Evolutionary conservation across 2,797 vertebrate genomes (phyloP).

Genomic region (Coracias cyanogaster): DNA sequence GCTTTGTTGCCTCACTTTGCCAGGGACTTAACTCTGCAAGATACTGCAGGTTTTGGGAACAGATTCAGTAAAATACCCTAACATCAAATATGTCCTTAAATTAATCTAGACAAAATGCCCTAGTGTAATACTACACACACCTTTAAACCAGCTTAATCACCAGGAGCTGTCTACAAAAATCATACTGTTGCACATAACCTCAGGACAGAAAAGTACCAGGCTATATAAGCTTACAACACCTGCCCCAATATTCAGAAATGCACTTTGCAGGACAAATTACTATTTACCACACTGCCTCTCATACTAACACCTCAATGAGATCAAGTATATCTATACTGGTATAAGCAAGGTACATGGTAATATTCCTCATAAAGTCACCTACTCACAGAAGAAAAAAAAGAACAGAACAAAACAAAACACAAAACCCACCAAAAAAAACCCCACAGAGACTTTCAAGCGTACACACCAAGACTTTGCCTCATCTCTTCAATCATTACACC

Average conservation of each 20-base stretch:
- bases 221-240: neutral
- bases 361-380: neutral
- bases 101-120: neutral
- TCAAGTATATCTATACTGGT: neutral
- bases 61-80: neutral
- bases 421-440: neutral
- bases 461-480: neutral
- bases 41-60: fast-evolving
- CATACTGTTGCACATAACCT: neutral
- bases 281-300: neutral
- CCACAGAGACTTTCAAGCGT: neutral
- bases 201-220: neutral
- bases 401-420: neutral
- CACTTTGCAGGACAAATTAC: neutral
- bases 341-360: fast-evolving
- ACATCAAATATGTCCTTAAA: neutral
- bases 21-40: neutral
- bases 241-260: neutral
- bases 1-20: neutral
- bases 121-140: neutral
- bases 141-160: neutral
- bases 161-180: neutral
- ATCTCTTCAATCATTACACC: neutral
- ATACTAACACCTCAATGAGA: neutral
- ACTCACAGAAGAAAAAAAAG: neutral